Percentiles rank a stretch among this genome's conserved stretches.
phyloP scores from a whole-genome alignment of 2,888 invertebrate species.

The Drosophila acutilabella region DNA sequence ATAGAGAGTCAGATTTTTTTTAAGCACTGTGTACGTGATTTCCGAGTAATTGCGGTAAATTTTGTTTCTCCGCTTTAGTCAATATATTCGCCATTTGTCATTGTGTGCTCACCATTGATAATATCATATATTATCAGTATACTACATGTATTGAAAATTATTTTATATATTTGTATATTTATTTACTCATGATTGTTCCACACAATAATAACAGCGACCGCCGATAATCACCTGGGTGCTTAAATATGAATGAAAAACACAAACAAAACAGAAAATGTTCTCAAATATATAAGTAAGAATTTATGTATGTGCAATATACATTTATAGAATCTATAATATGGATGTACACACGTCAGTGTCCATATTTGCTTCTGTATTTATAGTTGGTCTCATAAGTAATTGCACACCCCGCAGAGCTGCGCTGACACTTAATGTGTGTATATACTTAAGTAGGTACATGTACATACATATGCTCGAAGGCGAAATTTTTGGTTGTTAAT shows the following conservation, averaged over 20 bases:
- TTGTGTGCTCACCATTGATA: constrained; percentile 5
- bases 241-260: not conserved
- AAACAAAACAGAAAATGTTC: constrained; percentile 9
- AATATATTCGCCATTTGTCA: constrained; percentile 14
- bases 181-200: constrained; percentile 6
- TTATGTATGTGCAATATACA: too few species aligned
- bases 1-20: not conserved
- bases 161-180: constrained; percentile 4
- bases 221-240: constrained; percentile 1
- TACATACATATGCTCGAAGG: not conserved
- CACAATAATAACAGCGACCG: constrained; percentile 1
- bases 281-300: not conserved
- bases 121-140: constrained; percentile 10
- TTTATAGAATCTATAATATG: too few species aligned
- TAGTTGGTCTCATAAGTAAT: constrained; percentile 8
- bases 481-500: constrained; percentile 3
- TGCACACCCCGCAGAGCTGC: constrained; percentile 12
- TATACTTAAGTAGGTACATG: not conserved
- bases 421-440: constrained; percentile 1
- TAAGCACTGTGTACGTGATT: constrained; percentile 8
- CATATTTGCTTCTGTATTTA: not conserved
- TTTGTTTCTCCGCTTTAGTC: constrained; percentile 9
- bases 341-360: not conserved
- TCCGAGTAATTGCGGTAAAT: constrained; percentile 16
- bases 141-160: not conserved